Evolutionary conservation across 2,797 vertebrate species (phyloP).

Genomic region (Neosilurus hyrtlii): DNA sequence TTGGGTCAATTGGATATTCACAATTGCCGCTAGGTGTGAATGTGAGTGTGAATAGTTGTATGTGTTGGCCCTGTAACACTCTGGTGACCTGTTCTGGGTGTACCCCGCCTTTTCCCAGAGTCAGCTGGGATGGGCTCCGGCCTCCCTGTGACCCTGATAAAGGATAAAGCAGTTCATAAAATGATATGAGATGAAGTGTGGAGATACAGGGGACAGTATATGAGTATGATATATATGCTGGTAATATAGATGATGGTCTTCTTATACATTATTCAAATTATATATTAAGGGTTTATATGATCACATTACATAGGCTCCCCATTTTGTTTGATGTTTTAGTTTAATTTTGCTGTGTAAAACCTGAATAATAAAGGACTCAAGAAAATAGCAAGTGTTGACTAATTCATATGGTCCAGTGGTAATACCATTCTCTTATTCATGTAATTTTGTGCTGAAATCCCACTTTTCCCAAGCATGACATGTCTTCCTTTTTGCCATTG

Average conservation of each 20-base stretch:
- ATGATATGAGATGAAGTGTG: background rate
- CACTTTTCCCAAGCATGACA: background rate
- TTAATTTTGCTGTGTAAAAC: background rate
- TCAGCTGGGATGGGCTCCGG: no score
- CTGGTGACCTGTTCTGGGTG: no score
- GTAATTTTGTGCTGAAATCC: background rate
- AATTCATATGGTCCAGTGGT: background rate
- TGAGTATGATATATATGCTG: background rate
- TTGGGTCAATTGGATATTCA: no score
- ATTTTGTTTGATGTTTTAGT: background rate
- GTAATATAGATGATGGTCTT: background rate
- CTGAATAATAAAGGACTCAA: background rate
- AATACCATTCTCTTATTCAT: background rate
- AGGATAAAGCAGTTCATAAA: no score
- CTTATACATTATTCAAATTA: background rate
- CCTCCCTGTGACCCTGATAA: no score
- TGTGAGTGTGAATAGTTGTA: no score
- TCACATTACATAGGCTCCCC: background rate
- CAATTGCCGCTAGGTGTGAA: no score
- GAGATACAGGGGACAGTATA: background rate
- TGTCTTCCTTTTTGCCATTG: conserved; percentile 39
- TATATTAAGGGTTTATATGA: background rate
- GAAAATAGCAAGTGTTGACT: background rate
- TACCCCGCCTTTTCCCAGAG: no score
- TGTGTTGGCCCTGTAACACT: no score